phyloP scores from a whole-genome alignment of 2,113 vertebrate genomes.

The Chloebia gouldiae region DNA sequence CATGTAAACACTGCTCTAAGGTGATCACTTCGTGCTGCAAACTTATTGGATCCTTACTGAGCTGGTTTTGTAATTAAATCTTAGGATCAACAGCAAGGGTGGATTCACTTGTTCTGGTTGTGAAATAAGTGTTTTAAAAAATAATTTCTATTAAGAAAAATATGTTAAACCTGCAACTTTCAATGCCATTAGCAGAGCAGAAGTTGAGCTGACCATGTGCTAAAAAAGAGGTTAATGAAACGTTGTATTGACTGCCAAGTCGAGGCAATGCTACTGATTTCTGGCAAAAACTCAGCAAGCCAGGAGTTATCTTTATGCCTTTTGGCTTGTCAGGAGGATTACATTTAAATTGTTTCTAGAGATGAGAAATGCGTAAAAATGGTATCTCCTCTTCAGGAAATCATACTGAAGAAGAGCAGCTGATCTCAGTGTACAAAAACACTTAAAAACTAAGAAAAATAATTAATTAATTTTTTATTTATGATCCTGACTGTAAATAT shows the following conservation, averaged over 20 bases:
- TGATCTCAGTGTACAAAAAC: neutral
- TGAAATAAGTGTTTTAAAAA: neutral
- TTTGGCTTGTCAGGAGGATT: neutral
- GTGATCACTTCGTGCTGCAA: neutral
- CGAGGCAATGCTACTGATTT: neutral
- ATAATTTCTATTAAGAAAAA: neutral
- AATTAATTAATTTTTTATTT: neutral
- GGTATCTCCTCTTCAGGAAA: neutral
- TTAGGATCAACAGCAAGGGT: neutral
- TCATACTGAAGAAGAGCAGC: neutral
- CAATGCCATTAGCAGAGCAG: neutral
- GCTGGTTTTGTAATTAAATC: neutral
- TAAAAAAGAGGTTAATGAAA: neutral
- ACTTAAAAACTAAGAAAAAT: neutral
- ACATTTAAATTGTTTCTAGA: neutral
- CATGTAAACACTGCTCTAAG: fast-evolving
- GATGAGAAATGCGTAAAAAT: neutral
- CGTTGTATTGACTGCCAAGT: neutral
- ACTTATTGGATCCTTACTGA: neutral
- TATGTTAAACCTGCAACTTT: neutral
- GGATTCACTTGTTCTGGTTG: neutral
- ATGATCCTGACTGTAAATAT: neutral
- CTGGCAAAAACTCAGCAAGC: neutral
- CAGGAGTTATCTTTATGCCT: neutral
- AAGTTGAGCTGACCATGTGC: neutral